Conservation (phyloP, 1,140 invertebrate genomes). For the Daktulosphaira vitifoliae region DNA sequence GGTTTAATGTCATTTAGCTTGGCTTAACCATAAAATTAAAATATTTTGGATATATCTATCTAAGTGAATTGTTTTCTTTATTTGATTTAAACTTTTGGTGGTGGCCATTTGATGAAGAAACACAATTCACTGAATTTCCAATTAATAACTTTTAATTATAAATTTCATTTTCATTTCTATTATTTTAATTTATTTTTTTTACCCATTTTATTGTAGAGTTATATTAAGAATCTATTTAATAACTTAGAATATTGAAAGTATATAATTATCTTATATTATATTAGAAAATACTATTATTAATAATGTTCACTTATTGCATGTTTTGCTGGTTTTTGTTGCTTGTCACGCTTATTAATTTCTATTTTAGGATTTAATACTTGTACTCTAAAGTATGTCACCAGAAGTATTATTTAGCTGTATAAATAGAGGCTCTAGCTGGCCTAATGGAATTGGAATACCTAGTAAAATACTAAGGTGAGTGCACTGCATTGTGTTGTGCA, state of each 20-base stretch:
- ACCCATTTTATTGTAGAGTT: too few relatives aligned
- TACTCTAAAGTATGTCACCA: conserved; percentile 30
- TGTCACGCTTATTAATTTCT: conserved; percentile 34
- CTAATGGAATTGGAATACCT: conserved; percentile 31
- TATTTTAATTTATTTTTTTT: too few relatives aligned
- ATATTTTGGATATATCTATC: background rate
- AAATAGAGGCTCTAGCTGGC: conserved; percentile 29
- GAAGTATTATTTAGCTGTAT: conserved; percentile 33
- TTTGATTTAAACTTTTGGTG: conserved; percentile 22
- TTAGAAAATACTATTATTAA: background rate
- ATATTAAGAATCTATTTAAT: too few relatives aligned
- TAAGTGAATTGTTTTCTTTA: conserved; percentile 9
- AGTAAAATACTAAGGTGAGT: conserved; percentile 31
- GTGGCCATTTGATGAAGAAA: conserved; percentile 15
- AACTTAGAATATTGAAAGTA: too few relatives aligned
- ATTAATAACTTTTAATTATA: too few relatives aligned
- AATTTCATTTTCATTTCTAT: too few relatives aligned
- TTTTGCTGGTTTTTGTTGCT: conserved; percentile 32
- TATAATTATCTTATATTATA: too few relatives aligned
- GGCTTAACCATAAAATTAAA: conserved; percentile 23
- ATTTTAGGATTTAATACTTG: conserved; percentile 31
- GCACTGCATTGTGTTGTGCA: conserved; percentile 30
- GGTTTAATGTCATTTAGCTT: conserved; percentile 28
- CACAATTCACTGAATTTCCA: conserved; percentile 4
- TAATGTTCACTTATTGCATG: conserved; percentile 31